A percentile compares a stretch with the other conserved stretches of the same genome.
These are phyloP conservation scores for Myotis myotis DNA, from an alignment of 2,797 vertebrate species.

Conservation along the genomic window DNA sequence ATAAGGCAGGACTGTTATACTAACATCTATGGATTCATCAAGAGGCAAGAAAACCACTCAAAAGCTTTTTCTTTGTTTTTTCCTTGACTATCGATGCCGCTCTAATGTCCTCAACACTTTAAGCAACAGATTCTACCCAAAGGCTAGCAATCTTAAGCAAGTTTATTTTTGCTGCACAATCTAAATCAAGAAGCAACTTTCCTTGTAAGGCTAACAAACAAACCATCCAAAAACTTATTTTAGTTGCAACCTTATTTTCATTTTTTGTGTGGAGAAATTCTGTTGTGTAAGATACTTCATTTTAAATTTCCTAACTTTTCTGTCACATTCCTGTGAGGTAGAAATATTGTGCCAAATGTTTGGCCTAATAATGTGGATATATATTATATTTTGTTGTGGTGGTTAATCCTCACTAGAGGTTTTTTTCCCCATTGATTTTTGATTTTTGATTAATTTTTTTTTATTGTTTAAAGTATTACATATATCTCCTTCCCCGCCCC, in stretches of 20 bases:
- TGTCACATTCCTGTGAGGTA: not conserved
- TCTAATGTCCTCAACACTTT: not conserved
- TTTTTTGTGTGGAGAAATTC: not conserved
- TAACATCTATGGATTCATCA: not conserved
- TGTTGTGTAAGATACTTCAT: not conserved
- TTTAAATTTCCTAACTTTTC: not conserved
- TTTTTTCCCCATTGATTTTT: no score
- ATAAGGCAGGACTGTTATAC: not conserved
- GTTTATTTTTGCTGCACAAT: not conserved
- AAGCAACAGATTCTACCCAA: constrained; percentile 10
- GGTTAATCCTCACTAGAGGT: not conserved
- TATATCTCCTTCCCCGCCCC: no score
- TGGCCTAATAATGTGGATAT: not conserved
- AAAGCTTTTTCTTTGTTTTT: not conserved
- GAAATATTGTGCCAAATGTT: not conserved
- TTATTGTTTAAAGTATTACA: no score
- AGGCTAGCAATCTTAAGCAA: not conserved
- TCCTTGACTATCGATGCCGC: not conserved
- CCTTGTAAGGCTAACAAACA: not conserved
- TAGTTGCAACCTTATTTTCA: not conserved
- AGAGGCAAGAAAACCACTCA: not conserved
- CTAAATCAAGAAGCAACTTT: not conserved
- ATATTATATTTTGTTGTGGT: not conserved
- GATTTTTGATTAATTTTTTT: no score
- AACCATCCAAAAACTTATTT: constrained; percentile 4